Evolutionary conservation across 2,113 vertebrate genomes (phyloP).

Genomic region (Cololabis saira): DNA sequence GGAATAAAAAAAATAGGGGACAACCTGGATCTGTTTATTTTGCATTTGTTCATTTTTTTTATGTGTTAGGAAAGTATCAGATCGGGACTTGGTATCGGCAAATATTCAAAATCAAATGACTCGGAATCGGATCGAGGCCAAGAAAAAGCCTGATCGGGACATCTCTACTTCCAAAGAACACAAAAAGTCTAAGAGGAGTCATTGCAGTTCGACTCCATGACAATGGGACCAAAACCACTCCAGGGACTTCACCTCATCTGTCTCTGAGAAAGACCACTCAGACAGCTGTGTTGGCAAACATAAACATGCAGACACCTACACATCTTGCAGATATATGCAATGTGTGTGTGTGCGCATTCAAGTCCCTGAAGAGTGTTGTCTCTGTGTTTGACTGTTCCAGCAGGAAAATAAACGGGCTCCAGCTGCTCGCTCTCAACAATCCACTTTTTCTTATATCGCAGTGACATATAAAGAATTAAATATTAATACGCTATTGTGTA

Average conservation of each 20-base stretch:
- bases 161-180: too few relatives aligned
- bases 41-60: too few relatives aligned
- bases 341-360: not conserved
- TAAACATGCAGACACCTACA: slow-evolving; percentile 21
- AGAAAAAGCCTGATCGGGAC: too few relatives aligned
- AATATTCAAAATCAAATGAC: too few relatives aligned
- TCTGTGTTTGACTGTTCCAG: slow-evolving; percentile 44
- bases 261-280: slow-evolving; percentile 72
- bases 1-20: too few relatives aligned
- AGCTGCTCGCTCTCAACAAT: slow-evolving; percentile 66
- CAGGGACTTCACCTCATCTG: slow-evolving; percentile 88
- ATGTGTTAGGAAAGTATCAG: too few relatives aligned
- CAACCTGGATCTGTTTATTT: too few relatives aligned
- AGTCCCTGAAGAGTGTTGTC: slow-evolving; percentile 38
- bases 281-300: slow-evolving; percentile 21
- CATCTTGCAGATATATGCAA: slow-evolving; percentile 21
- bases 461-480: slow-evolving; percentile 84
- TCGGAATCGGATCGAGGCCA: too few relatives aligned
- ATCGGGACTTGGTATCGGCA: too few relatives aligned
- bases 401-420: slow-evolving; percentile 71
- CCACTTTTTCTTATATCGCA: slow-evolving; percentile 67
- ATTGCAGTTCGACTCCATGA: slow-evolving; percentile 87
- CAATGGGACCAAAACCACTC: slow-evolving; percentile 88
- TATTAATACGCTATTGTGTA: slow-evolving; percentile 82
- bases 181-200: slow-evolving; percentile 70